Evolutionary conservation across 2,888 invertebrate genomes (phyloP), one percentile per base, ranked within the genome.

Genomic region (Chymomyza amoena): DNA sequence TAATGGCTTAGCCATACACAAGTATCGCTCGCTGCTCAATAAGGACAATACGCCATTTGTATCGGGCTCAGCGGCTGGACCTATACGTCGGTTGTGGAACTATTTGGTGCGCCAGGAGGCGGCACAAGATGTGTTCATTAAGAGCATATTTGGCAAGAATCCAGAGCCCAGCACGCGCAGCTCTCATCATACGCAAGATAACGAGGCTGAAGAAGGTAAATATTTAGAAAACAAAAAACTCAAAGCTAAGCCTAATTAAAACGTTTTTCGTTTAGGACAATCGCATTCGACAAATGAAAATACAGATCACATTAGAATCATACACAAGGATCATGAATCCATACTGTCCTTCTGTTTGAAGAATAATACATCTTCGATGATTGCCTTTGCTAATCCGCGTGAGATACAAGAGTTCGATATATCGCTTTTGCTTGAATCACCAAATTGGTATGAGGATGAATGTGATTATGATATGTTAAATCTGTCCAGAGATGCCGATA

Each of bases 371-470:
- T 94, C 95, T 65, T 97, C 97, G 50, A 92, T 96, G 76, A 94
- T 99, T 79, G 97, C 98, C 0, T 94, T 99, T 79, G 97, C 99
- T 6, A 99, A 99, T 60, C 97, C 98, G 0, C 95, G 98, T 68
- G 99, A 99, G 92, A 95, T 99, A 13, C 98, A 99, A 90, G 99
- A 99, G 93, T 96, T 99, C 94, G 99, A 99, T 92, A 98, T 99
- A 83, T 96, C 97, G 0, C 93, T 97, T 61, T 93, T 99, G 36
- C 93, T 99, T 57, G 96, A 97, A 88, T 95, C 97, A 66, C 96
- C 97, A 7, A 95, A 95, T 76, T 99, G 99, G 98, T 94, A 98
- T 70, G 97, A 98, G 92, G 98, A 99, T 92, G 98, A 99, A 92
- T 98, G 98, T 90, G 99, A 99, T 92, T 95, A 98, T 89, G 99